Base-by-base conservation (phyloP, 2,888 invertebrate genomes). In the Phaonia tiefii region DNA sequence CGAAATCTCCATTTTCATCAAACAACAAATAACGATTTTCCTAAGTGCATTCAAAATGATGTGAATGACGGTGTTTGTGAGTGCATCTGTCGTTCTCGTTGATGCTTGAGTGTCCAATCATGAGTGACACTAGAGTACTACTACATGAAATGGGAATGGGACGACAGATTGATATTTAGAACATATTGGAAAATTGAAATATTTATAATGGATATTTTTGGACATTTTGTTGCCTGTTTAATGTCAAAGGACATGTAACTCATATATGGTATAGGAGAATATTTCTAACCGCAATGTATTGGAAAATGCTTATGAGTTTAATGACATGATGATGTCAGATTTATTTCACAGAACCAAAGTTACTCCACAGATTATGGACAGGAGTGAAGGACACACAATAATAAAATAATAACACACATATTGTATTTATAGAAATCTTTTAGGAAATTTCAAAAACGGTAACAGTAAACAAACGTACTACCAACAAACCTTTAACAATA, bases 191-290 rank as follows among this genome's bases (percentile, higher is more conserved):
- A n/a, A 67, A 60, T 54, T 63, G 51, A 11, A 70, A 79, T n/a
- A 70, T 37, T 74, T 46, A 74, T 79, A 79, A 79, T 79, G 78
- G 78, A 79, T 74, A 79, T 79, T 79, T 74, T 22, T 54, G 22
- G 31, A 31, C 31, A 31, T 31, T 31, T 31, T 31, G 31, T n/a
- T 31, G 1, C 65, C 37, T 51, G 11, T 2, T 2, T 2, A 73
- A 22, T 22, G n/a, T n/a, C 58, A 13, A 15, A 66, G 22, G 10
- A 46, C 11, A 46, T n/a, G 10, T 1, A n/a, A 25, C 42, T n/a
- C n/a, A n/a, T n/a, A n/a, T n/a, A n/a, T n/a, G n/a, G n/a, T n/a
- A n/a, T n/a, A n/a, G n/a, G n/a, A n/a, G n/a, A n/a, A n/a, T n/a
- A n/a, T n/a, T n/a, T n/a, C n/a, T n/a, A n/a, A n/a, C n/a, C n/a